phyloP scores from a whole-genome alignment of 2,113 vertebrate genomes.

The Jacana jacana region DNA sequence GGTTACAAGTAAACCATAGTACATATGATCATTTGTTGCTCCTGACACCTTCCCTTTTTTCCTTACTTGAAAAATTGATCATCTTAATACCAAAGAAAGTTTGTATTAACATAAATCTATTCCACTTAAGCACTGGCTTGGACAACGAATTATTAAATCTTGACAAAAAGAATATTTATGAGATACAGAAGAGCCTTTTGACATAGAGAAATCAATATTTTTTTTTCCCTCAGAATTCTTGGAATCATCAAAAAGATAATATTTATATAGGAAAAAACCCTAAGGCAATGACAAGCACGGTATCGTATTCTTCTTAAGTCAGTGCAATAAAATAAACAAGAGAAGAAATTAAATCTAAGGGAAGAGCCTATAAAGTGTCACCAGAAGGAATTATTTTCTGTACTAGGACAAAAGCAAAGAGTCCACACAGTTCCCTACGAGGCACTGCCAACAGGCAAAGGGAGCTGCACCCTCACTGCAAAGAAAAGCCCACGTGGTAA shows the following conservation, averaged over 20 bases:
- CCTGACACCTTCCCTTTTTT: slow-evolving; percentile 9
- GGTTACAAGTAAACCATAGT: not conserved
- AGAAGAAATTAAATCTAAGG: slow-evolving; percentile 45
- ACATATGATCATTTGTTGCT: slow-evolving; percentile 17
- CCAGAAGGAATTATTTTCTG: not conserved
- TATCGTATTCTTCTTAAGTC: not conserved
- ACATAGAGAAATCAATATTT: slow-evolving; percentile 29
- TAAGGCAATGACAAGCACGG: not conserved
- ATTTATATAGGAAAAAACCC: slow-evolving; percentile 4
- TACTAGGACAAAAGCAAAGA: not conserved
- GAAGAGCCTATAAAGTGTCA: not conserved
- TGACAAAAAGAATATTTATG: slow-evolving; percentile 67
- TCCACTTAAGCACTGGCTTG: slow-evolving; percentile 48
- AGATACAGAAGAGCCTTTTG: slow-evolving; percentile 49
- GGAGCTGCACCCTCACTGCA: not conserved
- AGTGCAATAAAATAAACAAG: slow-evolving; percentile 37
- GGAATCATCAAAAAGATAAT: slow-evolving; percentile 29
- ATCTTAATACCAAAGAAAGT: slow-evolving; percentile 46
- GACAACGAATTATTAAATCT: slow-evolving; percentile 47
- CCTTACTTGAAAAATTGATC: slow-evolving; percentile 37
- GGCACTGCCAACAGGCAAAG: not conserved
- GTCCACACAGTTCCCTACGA: not conserved
- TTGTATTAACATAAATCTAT: slow-evolving; percentile 66
- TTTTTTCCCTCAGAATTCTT: slow-evolving; percentile 36
- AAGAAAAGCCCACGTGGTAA: too few relatives aligned